Evolutionary conservation across 2,797 vertebrate genomes (phyloP).

Genomic region (Acomys russatus): DNA sequence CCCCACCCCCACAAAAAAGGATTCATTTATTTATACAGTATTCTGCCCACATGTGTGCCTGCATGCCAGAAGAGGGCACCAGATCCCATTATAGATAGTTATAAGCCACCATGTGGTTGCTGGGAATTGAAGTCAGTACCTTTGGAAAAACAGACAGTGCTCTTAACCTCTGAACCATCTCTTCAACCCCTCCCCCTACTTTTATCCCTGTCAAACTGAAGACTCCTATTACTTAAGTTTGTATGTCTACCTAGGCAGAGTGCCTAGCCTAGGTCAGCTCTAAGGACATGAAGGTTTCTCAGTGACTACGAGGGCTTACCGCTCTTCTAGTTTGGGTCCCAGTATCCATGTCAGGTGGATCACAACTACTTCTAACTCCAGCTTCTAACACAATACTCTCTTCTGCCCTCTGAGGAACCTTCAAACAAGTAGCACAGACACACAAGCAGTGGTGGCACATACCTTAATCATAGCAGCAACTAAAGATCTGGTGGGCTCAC

Average conservation of each 20-base stretch:
- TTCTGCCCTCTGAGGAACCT: background rate
- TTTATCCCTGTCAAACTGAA: background rate
- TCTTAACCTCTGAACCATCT: too few relatives aligned
- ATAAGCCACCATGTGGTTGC: too few relatives aligned
- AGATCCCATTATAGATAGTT: too few relatives aligned
- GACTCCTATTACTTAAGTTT: background rate
- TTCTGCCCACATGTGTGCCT: too few relatives aligned
- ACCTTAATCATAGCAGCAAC: background rate
- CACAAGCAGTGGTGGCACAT: background rate
- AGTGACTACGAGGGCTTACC: background rate
- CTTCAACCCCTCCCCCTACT: too few relatives aligned
- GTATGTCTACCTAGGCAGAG: background rate
- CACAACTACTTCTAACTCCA: background rate
- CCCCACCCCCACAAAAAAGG: too few relatives aligned
- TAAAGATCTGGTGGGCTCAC: background rate
- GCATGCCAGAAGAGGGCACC: too few relatives aligned
- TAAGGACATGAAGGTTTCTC: background rate
- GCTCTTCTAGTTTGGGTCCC: background rate
- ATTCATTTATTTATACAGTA: too few relatives aligned
- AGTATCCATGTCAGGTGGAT: background rate
- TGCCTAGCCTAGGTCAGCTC: background rate
- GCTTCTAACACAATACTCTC: background rate
- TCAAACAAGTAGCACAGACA: background rate
- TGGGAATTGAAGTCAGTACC: too few relatives aligned
- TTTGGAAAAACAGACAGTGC: too few relatives aligned